Evolutionary conservation across 2,797 vertebrate genomes (phyloP), one percentile per base, ranked within the genome.

Genomic region (Hippoglossus hippoglossus): DNA sequence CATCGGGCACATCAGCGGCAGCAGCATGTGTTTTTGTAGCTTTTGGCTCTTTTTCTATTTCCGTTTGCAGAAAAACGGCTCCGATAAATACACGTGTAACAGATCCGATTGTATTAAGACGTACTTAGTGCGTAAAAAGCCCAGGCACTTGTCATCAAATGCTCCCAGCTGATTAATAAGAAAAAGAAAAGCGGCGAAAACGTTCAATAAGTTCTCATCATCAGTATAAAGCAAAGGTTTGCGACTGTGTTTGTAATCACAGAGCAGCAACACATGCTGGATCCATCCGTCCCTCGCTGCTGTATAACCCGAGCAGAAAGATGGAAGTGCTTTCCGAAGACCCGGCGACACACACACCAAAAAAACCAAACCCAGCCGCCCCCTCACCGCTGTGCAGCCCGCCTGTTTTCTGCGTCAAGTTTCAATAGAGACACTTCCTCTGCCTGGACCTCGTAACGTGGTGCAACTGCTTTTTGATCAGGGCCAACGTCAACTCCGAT

Each of bases 391-490:
- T 46, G 66, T 24, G 65, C 75, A 55, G 63, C 47, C 6, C 0
- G 79, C 64, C 89, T 91, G 91, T 89, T 93, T 91, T 91, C 71
- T 75, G 70, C 63, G 79, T 92, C 85, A 86, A 71, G 70, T 65
- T 81, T 62, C 67, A 65, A 77, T 59, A 75, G 65, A 86, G 77
- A 83, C 69, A 77, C 83, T 89, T 91, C 87, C 88, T 89, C 73
- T 59, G 66, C 71, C 78, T 71, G 56, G 74, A 80, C 66, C 83
- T 83, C 63, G 57, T 82, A 86, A 86, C 61, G 63, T 21, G 57
- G 70, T 47, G 79, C 84, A 81, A 81, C 87, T 77, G 75, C 80
- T 92, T 93, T 65, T 73, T 78, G 50, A 83, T 81, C 25, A 28
- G 28, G 71, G 89, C 75, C 82, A 76, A 83, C 56, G 77, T 85